Conservation (phyloP, 1,140 invertebrate genomes). For the Heterodera carotae region DNA sequence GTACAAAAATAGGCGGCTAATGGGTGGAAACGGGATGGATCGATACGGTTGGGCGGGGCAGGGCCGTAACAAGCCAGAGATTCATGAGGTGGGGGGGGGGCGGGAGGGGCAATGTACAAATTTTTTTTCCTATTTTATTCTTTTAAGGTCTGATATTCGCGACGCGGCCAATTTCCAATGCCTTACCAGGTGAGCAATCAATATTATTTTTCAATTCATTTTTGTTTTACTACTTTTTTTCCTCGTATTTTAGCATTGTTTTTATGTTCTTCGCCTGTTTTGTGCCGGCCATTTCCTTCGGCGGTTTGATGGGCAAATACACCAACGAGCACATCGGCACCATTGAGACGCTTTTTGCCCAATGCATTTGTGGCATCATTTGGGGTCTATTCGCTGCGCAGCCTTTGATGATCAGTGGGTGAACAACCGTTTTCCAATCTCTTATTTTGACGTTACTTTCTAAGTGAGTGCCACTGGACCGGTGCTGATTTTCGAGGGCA, state of each 20-base stretch:
- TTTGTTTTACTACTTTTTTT: neutral
- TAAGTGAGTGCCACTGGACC: constrained; percentile 74
- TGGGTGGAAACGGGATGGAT: too few species aligned
- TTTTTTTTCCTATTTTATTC: neutral
- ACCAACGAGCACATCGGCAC: constrained; percentile 35
- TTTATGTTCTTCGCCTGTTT: constrained; percentile 68
- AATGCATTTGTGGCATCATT: constrained; percentile 88
- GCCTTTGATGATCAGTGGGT: constrained; percentile 88
- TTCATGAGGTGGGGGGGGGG: too few species aligned
- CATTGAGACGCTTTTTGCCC: constrained; percentile 72
- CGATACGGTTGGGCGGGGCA: too few species aligned
- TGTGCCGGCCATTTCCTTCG: constrained; percentile 68
- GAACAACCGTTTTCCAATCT: constrained; percentile 8
- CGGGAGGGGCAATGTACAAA: too few species aligned
- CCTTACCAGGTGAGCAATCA: constrained; percentile 53
- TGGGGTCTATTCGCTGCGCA: constrained; percentile 98
- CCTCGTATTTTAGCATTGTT: constrained; percentile 55
- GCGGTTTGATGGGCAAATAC: constrained; percentile 66
- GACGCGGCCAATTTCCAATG: constrained; percentile 67
- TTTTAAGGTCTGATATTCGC: constrained; percentile 65
- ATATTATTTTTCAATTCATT: neutral
- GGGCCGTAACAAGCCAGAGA: too few species aligned
- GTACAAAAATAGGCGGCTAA: neutral
- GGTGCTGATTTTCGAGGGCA: constrained; percentile 87
- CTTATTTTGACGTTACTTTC: constrained; percentile 4